Evolutionary conservation across 2,888 invertebrate genomes (phyloP).

Genomic region (Coleophora deauratella): DNA sequence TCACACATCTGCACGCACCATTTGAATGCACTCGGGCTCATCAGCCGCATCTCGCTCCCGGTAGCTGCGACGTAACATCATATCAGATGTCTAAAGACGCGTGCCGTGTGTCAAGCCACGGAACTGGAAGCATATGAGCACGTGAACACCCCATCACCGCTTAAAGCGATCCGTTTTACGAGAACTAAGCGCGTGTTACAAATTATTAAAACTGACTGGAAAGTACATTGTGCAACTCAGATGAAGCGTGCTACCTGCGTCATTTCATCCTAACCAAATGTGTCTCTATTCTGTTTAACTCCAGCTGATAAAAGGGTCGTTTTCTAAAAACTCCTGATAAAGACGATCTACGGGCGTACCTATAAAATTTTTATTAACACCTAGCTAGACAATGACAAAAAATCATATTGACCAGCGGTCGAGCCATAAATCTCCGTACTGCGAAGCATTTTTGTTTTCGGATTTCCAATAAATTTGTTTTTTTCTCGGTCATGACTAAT

Average conservation of each 20-base stretch:
- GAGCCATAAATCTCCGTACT: conserved; percentile 52
- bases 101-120: conserved; percentile 28
- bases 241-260: background rate
- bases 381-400: conserved; percentile 51
- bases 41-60: conserved; percentile 40
- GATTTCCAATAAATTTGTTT: conserved; percentile 45
- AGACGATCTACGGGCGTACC: conserved; percentile 32
- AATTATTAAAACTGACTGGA: no score
- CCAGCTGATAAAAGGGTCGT: conserved; percentile 25
- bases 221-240: no score
- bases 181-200: background rate
- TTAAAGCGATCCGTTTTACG: conserved; percentile 3
- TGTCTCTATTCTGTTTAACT: conserved; percentile 9
- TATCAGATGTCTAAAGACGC: conserved; percentile 57
- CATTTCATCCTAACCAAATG: conserved; percentile 12
- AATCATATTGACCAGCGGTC: conserved; percentile 44
- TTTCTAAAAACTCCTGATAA: conserved; percentile 35
- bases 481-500: conserved; percentile 62
- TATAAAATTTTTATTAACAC: conserved; percentile 61
- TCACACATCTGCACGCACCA: conserved; percentile 68
- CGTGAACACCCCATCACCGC: no score
- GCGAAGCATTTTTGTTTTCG: conserved; percentile 41
- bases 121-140: no score
- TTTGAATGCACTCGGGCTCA: conserved; percentile 65
- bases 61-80: conserved; percentile 65